phyloP scores from a whole-genome alignment of 2,888 invertebrate species.

The Entomobrya multifasciata region DNA sequence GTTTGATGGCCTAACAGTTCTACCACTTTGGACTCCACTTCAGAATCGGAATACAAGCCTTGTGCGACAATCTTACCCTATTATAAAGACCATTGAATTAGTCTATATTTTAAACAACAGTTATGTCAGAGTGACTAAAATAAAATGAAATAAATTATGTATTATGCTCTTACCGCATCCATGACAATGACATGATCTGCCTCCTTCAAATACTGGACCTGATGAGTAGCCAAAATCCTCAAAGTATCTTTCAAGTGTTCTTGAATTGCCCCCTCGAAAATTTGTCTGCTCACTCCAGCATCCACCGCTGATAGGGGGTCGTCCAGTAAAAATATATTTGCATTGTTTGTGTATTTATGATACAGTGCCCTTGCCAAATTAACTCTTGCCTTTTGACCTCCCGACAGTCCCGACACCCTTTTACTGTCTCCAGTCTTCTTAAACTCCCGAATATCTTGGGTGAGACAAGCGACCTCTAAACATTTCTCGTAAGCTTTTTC shows the following conservation, averaged over 20 bases:
- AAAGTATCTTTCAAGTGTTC: conserved; percentile 81
- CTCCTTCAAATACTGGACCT: conserved; percentile 88
- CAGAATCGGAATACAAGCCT: not conserved
- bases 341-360: too few relatives aligned
- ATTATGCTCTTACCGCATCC: conserved; percentile 83
- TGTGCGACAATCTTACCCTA: conserved; percentile 11
- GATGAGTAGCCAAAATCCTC: conserved; percentile 86
- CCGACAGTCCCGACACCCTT: conserved; percentile 84
- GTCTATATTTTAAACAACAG: not conserved
- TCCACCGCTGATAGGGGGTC: conserved; percentile 83
- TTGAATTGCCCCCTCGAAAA: conserved; percentile 82
- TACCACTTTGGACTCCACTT: not conserved
- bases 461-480: conserved; percentile 82
- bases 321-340: conserved; percentile 83
- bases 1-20: not conserved
- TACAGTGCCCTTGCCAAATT: conserved; percentile 85
- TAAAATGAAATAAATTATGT: not conserved
- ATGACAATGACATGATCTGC: conserved; percentile 86
- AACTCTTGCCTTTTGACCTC: conserved; percentile 91
- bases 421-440: conserved; percentile 69
- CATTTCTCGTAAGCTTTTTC: conserved; percentile 80
- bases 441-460: conserved; percentile 71
- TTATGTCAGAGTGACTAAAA: not conserved
- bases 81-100: not conserved
- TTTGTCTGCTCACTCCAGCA: conserved; percentile 82